Conservation (phyloP, 2,797 vertebrate species). For the Clarias platycephalus region DNA sequence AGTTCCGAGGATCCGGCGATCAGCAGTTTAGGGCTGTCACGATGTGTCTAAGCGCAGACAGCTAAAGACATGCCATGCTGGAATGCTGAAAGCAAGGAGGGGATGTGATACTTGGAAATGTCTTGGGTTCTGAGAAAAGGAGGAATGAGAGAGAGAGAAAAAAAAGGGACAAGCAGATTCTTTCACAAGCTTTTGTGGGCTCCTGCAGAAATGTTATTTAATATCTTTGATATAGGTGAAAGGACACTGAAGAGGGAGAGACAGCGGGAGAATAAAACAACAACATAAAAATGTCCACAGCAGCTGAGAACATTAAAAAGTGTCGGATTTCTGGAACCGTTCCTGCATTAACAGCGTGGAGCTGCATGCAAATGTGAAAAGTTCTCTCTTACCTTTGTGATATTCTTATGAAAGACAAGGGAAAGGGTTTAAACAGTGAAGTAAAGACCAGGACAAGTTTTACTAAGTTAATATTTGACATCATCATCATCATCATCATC, state of each 20-base stretch:
- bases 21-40: slow-evolving; percentile 24
- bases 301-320: slow-evolving; percentile 7
- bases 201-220: slow-evolving; percentile 12
- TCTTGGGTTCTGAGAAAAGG: slow-evolving; percentile 24
- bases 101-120: slow-evolving; percentile 19
- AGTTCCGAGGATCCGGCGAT: slow-evolving; percentile 36
- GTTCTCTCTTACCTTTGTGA: slow-evolving; percentile 9
- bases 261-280: background rate
- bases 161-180: background rate
- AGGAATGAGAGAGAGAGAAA: slow-evolving; percentile 3
- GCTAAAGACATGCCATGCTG: slow-evolving; percentile 23
- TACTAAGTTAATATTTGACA: slow-evolving; percentile 14
- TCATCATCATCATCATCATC: too few relatives aligned
- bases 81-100: slow-evolving; percentile 32
- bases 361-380: background rate
- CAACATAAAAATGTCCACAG: background rate
- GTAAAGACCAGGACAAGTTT: background rate
- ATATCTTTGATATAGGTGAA: slow-evolving; percentile 5
- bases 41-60: slow-evolving; percentile 29
- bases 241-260: background rate
- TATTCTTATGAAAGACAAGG: background rate
- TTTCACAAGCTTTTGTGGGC: slow-evolving; percentile 8
- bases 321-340: background rate
- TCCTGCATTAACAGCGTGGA: background rate
- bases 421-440: background rate